Base-by-base conservation (phyloP, 1,140 invertebrate species). In the Probaryconus sp. region DNA sequence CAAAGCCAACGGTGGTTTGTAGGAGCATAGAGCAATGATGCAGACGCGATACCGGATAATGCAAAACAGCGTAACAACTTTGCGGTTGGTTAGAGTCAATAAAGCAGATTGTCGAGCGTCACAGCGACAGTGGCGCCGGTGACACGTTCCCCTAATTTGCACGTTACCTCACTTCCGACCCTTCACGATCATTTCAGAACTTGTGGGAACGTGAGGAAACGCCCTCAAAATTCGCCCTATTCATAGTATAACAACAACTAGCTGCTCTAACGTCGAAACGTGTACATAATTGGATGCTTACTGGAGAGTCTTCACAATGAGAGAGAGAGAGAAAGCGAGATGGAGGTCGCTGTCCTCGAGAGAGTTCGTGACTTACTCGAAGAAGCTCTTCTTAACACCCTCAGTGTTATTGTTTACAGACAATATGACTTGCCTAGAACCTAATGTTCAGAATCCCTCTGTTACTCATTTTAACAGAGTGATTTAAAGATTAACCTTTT, bases 251-350 rank as follows among this genome's bases (percentile, higher is more conserved):
- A n/a, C n/a, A n/a, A n/a, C n/a, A n/a, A n/a, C n/a, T n/a, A n/a
- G n/a, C n/a, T n/a, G 37, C 53, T 60, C 43, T 60, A 60, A 69
- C 42, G 47, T 37, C 45, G 53, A 53, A 69, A 69, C 53, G 43
- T 45, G 24, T 17, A 53, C 55, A 60, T 69, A 68, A 68, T 68
- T 68, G 65, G 65, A 60, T 60, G 45, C 53, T 60, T 60, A 69
- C 45, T 58, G n/a, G n/a, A 53, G 55, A 56, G 31, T 65, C 31
- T 43, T 67, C 51, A 45, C 16, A 47, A 69, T 47, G 24, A 58
- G 55, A 69, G 53, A n/a, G n/a, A n/a, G n/a, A n/a, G n/a, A n/a
- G n/a, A n/a, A n/a, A n/a, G n/a, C n/a, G n/a, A n/a, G n/a, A n/a
- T n/a, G n/a, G n/a, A n/a, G 55, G 64, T 68, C 45, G 43, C 64